Conservation (phyloP, 2,113 vertebrate genomes). For the Lycocorax pyrrhopterus region DNA sequence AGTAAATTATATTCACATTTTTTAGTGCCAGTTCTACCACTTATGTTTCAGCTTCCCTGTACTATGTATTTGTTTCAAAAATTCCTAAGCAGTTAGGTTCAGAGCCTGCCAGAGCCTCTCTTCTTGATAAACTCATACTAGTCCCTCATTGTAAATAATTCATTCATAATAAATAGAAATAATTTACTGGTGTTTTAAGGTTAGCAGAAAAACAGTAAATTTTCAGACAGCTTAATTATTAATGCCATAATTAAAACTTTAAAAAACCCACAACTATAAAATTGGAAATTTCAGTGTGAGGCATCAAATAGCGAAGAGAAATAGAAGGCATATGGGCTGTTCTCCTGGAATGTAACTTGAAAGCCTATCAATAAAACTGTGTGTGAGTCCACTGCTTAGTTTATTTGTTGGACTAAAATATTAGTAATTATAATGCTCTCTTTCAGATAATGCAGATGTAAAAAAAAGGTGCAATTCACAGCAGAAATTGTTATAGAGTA, state of each 20-base stretch:
- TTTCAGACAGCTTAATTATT: background rate
- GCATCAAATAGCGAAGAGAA: background rate
- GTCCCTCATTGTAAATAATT: background rate
- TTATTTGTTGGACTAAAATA: background rate
- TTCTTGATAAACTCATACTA: background rate
- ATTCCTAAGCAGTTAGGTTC: background rate
- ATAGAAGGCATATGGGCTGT: background rate
- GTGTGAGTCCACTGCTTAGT: accelerated
- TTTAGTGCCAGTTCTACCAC: background rate
- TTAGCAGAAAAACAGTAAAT: background rate
- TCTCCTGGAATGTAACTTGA: background rate
- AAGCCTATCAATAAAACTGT: background rate
- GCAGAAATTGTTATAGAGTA: background rate
- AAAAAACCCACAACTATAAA: background rate
- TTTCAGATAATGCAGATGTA: background rate
- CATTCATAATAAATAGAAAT: background rate
- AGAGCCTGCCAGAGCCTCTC: background rate
- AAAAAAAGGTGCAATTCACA: background rate
- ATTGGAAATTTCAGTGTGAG: background rate
- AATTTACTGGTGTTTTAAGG: background rate
- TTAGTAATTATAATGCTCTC: background rate
- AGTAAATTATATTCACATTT: background rate
- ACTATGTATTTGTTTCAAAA: background rate
- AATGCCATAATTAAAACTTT: background rate
- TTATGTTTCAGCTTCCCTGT: background rate